Evolutionary conservation across 2,113 vertebrate species (phyloP).

Genomic region (Spheniscus mendiculus): DNA sequence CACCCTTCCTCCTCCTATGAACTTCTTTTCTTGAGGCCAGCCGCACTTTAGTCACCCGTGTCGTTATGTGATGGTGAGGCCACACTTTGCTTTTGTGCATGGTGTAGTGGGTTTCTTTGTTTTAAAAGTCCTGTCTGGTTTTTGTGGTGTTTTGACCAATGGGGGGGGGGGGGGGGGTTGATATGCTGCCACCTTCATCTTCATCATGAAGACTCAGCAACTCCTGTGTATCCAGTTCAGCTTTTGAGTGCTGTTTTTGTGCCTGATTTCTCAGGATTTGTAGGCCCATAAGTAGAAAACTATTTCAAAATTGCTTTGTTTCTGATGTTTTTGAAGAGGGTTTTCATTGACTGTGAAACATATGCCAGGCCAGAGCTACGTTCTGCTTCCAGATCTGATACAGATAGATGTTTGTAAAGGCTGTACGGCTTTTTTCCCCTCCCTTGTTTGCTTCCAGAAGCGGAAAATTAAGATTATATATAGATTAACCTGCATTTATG

Average conservation of each 20-base stretch:
- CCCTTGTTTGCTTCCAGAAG: not conserved
- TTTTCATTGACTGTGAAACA: not conserved
- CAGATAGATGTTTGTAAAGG: not conserved
- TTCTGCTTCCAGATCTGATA: not conserved
- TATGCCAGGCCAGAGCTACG: not conserved
- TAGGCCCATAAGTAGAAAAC: not conserved
- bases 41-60: accelerated
- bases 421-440: accelerated
- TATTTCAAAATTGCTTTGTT: not conserved
- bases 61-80: not conserved
- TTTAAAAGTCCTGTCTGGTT: not conserved
- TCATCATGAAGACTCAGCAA: not conserved
- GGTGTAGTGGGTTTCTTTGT: not conserved
- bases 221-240: not conserved
- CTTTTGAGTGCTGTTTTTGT: not conserved
- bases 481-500: not conserved
- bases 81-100: accelerated
- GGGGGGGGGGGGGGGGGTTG: too few species aligned
- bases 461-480: not conserved
- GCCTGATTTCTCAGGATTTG: not conserved
- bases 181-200: not conserved
- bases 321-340: not conserved
- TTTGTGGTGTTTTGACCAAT: not conserved
- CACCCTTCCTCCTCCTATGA: not conserved
- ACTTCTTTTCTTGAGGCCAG: not conserved